Base-by-base conservation (phyloP, 2,113 vertebrate genomes). In the Eubucco bourcierii region DNA sequence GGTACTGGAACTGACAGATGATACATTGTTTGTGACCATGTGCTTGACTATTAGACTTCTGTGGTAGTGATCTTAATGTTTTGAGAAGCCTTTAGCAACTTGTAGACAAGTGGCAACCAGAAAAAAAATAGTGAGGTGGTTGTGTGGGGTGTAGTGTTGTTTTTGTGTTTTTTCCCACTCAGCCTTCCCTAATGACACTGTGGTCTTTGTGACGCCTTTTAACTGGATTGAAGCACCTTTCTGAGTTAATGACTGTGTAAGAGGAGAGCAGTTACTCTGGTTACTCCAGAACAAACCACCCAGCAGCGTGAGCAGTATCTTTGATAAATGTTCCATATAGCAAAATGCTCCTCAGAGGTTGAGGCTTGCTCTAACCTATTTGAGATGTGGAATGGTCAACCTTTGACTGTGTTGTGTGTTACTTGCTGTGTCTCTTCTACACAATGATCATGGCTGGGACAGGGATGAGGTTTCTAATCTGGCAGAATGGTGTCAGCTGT, bases 361-460 rank as follows among this genome's bases (percentile, higher is more conserved):
- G 15, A 70, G 63, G 18, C 28, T 87, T 75, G 39, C 9, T 29
- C 18, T 12, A 5, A 18, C n/a, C 39, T 15, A 1, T 37, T 85
- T 31, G 24, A 61, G 0, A 1, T 34, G 19, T 2, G 1, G 29
- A 7, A 4, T 44, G 31, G 23, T 47, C 37, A 10, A 5, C 63
- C 66, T 47, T 52, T 53, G 31, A 16, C n/a, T 63, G 27, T 56
- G 31, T 28, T 0, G 0, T 37, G 19, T 1, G 1, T 37, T 86
- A 24, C 60, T 88, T 33, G 7, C 21, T 47, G n/a, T 34, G 23
- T 34, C 73, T 61, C 52, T 61, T 46, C 31, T 34, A 1, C 2
- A 0, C 5, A 20, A 12, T 52, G 33, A 24, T 13, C 31, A 6
- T 0, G 0, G 25, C 0, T 78, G 29, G 53, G 34, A 13, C 0